Evolutionary conservation across 2,797 vertebrate species (phyloP), one percentile per base, ranked within the genome.

Genomic region (Nyctalus aviator): DNA sequence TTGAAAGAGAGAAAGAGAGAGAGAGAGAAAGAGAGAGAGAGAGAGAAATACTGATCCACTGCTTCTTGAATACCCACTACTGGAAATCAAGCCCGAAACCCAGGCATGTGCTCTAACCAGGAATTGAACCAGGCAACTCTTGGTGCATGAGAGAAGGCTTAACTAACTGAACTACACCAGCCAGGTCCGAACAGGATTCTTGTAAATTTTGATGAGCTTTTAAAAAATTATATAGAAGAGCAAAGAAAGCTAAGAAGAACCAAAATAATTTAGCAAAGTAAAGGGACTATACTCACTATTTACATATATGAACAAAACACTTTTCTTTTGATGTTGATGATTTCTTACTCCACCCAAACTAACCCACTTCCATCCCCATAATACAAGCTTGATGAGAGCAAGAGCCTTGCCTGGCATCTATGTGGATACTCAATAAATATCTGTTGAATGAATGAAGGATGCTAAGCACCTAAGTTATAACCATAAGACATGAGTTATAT

Each of bases 231-330:
- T 41, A 75, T 11, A n/a, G 37, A 6, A 64, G 50, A 81, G 18
- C 20, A 90, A 93, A 46, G 21, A 53, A 79, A 62, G 37, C 6
- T 35, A 92, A 35, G 30, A 95, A 89, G 21, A 77, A n/a, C 5
- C 66, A 86, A 90, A 87, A 78, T 69, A 92, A 90, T 86, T 79
- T 48, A 44, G 53, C 20, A n/a, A 62, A 91, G 48, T 17, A 50
- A 50, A 50, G 48, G 17, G 5, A 50, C 48, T 18, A 1, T 17
- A 50, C 48, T 50, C 48, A 50, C 48, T 50, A 50, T 50, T 3
- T 21, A 64, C 8, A 5, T 9, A 79, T 55, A 59, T 73, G 72
- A 78, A 57, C 5, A 41, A 64, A 73, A 72, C 20, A 15, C 3
- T 32, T 71, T 50, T 75, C 55, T 75, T 41, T 32, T 32, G 25